Base-by-base conservation (phyloP, 2,888 invertebrate genomes). In the Agrilus cyanescens region DNA sequence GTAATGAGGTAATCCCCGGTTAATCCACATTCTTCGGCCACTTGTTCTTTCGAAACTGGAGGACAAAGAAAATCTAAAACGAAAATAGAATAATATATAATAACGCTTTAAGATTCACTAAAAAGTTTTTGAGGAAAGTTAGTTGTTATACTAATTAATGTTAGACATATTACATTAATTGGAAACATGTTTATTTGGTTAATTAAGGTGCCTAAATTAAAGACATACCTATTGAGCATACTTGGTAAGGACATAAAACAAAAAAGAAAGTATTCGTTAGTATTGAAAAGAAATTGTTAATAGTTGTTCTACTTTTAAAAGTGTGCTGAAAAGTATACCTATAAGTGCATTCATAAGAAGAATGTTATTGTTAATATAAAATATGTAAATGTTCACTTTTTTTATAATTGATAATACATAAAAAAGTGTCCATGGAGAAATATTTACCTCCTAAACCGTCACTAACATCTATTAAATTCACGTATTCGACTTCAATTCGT, bases 21-120 rank as follows among this genome's bases (percentile, higher is more conserved):
- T 15, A 87, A 71, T 0, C 85, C 85, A 51, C 85, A 84, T 60
- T 86, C 87, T 48, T 80, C 74, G 7, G 83, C 83, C 4, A 84
- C 79, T 52, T 85, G 80, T 59, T 86, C 85, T 56, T 84, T 82
- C 30, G 85, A 81, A 38, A 86, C 82, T 45, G 66, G 62, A 34
- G 74, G 74, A 53, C 73, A 71, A 46, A 75, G 59, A 53, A 75
- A 75, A 60, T 74, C 75, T 74, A 60, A 31, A 61, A 60, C 53
- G 44, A 29, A 13, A 32, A 31, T n/a, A n/a, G n/a, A 12, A 33
- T 10, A 13, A 15, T 37, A 10, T 45, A 44, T 18, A 6, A n/a
- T 25, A 15, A 3, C 20, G 15, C 15, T 13, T 14, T n/a, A 12
- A 2, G 16, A 25, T 33, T 39, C 15, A 3, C 10, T 2, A 33